Base-by-base conservation (phyloP, 1,140 invertebrate genomes). In the Saccostrea cuccullata region DNA sequence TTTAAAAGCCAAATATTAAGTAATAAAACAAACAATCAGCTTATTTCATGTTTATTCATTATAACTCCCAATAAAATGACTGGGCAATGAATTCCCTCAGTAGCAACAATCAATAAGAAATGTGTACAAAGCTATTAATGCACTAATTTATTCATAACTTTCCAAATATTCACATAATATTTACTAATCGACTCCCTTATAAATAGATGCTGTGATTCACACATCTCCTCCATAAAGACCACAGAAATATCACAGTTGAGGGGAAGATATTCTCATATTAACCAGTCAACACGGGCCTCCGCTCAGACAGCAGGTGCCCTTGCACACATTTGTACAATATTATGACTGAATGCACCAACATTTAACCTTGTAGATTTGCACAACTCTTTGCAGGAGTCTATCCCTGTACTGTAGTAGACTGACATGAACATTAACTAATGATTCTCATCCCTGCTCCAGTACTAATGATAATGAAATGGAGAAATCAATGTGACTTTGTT, bases 301-400 rank as follows among this genome's bases (percentile, higher is more conserved):
- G 58, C 17, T 17, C 58, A 64, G 20, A 17, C n/a, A 20, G 58
- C 58, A 64, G 58, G 70, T 36, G 26, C 70, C 26, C 70, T 77
- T 26, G 13, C 70, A 77, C 70, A 36, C 26, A 26, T 77, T 26
- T 36, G 26, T 30, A 77, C 70, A 30, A 77, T 77, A 77, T 77
- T 77, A 77, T 77, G 70, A 77, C 70, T 36, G 30, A 77, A 36
- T 77, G 70, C 70, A 77, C 70, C 70, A 77, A 77, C 70, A 77
- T 77, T 77, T 77, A 77, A 77, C 70, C 70, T 77, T 77, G 70
- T 77, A 77, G 70, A 77, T 77, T 77, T 77, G 70, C 70, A 77
- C 70, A 77, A 77, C 70, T 77, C 70, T 77, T 77, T 77, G 26
- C 26, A 77, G 70, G 23, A 30, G 26, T 77, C 30, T 36, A 30